Base-by-base conservation (phyloP, 2,888 invertebrate species). In the Actias luna region DNA sequence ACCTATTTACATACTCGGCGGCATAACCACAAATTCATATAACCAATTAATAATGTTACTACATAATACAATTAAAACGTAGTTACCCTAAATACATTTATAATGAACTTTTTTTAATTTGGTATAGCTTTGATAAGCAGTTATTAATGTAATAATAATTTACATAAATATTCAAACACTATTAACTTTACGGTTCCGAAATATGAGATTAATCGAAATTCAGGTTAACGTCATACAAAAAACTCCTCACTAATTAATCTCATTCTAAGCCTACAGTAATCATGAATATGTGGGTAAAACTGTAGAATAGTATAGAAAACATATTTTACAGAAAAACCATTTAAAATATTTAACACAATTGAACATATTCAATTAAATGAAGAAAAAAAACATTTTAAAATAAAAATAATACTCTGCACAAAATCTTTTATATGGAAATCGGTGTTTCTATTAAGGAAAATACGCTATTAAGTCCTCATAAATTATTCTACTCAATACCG, bases 51-150 rank as follows among this genome's bases (percentile, higher is more conserved):
- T 39, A 50, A 12, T 50, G 25, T 5, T 27, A 16, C 52, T 27
- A 27, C 52, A 36, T 33, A 39, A 29, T 31, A 46, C 55, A 35
- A 39, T 35, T 31, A 61, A 42, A 58, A n/a, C 50, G 58, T 63
- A 60, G 60, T 65, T 65, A 59, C 39, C 52, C 42, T 18, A 42
- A 42, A 42, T 42, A 18, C 42, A 18, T 42, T 18, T 42, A 42
- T 18, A 7, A 18, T 39, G n/a, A 4, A n/a, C 8, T 16, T 18
- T 18, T 18, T 1, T 42, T 42, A 5, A 33, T 18, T 42, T 42
- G 18, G n/a, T 5, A 42, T 42, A 42, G 8, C 18, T 7, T 7
- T 42, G 18, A 18, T 42, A 42, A 18, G 18, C 18, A 8, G 18
- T 42, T 16, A 18, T 42, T 42, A n/a, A n/a, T 1, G n/a, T 18